These are phyloP conservation scores for Sparus aurata DNA, from an alignment of 2,797 vertebrate species.

Conservation along the genomic window DNA sequence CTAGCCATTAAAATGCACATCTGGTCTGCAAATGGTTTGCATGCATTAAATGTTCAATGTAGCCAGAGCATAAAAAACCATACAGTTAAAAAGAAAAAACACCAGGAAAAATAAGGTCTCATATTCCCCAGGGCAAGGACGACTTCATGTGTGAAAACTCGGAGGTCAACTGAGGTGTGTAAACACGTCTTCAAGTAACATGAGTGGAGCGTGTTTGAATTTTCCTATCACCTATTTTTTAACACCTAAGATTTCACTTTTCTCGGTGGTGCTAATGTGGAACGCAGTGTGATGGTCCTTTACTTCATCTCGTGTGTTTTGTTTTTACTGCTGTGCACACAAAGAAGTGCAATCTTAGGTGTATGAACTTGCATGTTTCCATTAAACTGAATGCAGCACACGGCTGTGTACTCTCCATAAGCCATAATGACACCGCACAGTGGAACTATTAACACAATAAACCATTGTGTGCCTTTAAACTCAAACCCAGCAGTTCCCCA, in stretches of 20 bases:
- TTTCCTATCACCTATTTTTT: not conserved
- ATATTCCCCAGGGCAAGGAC: not conserved
- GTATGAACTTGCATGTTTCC: not conserved
- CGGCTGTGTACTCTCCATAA: constrained; percentile 28
- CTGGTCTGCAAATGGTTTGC: too few relatives aligned
- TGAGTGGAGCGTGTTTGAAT: not conserved
- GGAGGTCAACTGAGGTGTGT: not conserved
- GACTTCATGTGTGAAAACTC: not conserved
- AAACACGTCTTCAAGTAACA: not conserved
- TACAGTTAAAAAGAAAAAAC: not conserved
- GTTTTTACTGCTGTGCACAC: not conserved
- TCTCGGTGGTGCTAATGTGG: not conserved
- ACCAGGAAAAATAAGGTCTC: not conserved
- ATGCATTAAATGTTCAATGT: too few relatives aligned
- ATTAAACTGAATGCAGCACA: constrained; percentile 23
- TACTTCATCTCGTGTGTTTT: not conserved
- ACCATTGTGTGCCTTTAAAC: constrained; percentile 52
- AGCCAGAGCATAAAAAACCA: not conserved
- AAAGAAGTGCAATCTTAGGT: not conserved
- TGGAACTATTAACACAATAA: constrained; percentile 54
- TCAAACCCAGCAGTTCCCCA: constrained; percentile 51
- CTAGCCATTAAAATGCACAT: too few relatives aligned
- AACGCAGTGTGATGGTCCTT: not conserved
- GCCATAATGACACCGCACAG: constrained; percentile 39
- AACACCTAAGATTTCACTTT: constrained; percentile 13